A percentile compares a stretch with the other conserved stretches of the same genome.
Evolutionary conservation across 2,888 invertebrate species (phyloP).

Genomic region (Sthenelais limicola): DNA sequence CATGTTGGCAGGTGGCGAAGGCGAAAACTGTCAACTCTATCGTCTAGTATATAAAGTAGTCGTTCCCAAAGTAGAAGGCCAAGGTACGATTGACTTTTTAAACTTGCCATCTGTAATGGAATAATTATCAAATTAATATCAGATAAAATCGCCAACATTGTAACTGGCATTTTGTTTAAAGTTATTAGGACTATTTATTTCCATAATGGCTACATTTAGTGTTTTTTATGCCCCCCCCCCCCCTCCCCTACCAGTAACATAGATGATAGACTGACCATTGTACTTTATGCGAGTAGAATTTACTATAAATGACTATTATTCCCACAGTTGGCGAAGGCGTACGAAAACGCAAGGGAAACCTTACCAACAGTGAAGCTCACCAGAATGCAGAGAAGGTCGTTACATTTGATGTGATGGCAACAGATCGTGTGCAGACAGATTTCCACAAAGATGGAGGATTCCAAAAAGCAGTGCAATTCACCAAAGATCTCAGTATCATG

Average conservation of each 20-base stretch:
- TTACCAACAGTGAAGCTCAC: constrained; percentile 47
- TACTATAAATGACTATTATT: too few species aligned
- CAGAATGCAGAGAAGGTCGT: constrained; percentile 59
- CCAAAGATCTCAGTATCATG: constrained; percentile 84
- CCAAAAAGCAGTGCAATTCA: constrained; percentile 88
- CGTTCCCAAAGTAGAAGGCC: constrained; percentile 52
- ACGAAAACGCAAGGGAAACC: constrained; percentile 55
- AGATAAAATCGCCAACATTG: too few species aligned
- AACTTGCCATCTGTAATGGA: too few species aligned
- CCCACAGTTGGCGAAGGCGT: constrained; percentile 50
- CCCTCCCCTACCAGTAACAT: too few species aligned
- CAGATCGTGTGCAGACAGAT: constrained; percentile 69
- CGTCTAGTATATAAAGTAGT: constrained; percentile 67
- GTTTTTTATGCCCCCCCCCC: too few species aligned
- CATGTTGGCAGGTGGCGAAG: constrained; percentile 90
- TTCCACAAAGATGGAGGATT: constrained; percentile 81
- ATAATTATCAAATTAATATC: too few species aligned
- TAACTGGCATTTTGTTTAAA: too few species aligned
- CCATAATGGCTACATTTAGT: too few species aligned
- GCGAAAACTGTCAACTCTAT: constrained; percentile 78
- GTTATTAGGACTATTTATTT: too few species aligned
- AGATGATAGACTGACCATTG: too few species aligned
- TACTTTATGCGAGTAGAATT: too few species aligned
- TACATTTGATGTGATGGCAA: constrained; percentile 68
- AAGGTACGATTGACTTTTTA: too few species aligned